Percentiles rank a stretch among this genome's conserved stretches.
phyloP scores from a whole-genome alignment of 2,113 vertebrate species.

The Sylvietta virens region DNA sequence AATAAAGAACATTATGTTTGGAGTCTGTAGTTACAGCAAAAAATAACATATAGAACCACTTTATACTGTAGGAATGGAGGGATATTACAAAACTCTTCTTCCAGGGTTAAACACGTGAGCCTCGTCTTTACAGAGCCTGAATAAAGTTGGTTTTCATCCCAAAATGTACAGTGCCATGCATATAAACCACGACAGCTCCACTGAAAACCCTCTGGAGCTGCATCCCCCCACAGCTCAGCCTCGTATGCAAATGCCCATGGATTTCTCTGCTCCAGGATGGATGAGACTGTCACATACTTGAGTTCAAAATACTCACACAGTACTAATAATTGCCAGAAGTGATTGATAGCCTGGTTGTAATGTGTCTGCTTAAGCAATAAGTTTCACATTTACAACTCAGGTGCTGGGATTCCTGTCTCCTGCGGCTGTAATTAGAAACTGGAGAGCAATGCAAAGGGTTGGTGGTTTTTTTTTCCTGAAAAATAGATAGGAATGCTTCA shows the following conservation, averaged over 20 bases:
- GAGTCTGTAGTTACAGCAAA: background rate
- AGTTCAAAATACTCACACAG: background rate
- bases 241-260: background rate
- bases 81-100: background rate
- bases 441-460: background rate
- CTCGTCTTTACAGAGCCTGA: background rate
- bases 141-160: background rate
- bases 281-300: background rate
- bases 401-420: background rate
- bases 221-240: background rate
- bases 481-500: background rate
- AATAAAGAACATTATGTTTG: background rate
- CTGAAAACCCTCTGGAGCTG: background rate
- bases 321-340: conserved; percentile 11
- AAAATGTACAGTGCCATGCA: fast-evolving
- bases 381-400: background rate
- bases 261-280: background rate
- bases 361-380: background rate
- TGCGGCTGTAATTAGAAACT: background rate
- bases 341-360: background rate
- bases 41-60: fast-evolving
- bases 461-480: background rate
- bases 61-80: background rate
- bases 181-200: fast-evolving
- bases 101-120: background rate